These are phyloP conservation scores for Temnothorax ravouxi DNA, from an alignment of 2,888 invertebrate species.

Conservation along the genomic window DNA sequence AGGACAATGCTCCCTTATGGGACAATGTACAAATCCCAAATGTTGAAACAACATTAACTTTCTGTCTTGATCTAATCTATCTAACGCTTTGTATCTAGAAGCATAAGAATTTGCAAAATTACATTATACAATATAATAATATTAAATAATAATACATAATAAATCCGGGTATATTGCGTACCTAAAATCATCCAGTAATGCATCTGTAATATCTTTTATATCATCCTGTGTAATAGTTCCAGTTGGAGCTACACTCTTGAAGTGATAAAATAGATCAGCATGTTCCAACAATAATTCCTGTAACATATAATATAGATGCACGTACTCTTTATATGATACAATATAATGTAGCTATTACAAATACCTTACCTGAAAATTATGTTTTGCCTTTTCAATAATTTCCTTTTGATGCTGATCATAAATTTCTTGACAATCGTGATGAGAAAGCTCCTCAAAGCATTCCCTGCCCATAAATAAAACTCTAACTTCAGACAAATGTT, in stretches of 20 bases:
- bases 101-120: slow-evolving; percentile 37
- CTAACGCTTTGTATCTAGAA: slow-evolving; percentile 95
- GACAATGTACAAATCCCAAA: slow-evolving; percentile 97
- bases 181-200: slow-evolving; percentile 96
- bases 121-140: background rate
- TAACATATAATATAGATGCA: slow-evolving; percentile 56
- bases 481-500: slow-evolving; percentile 95
- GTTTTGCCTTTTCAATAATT: slow-evolving; percentile 95
- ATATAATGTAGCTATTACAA: background rate
- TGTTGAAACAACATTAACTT: slow-evolving; percentile 98
- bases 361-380: slow-evolving; percentile 92
- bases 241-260: slow-evolving; percentile 95
- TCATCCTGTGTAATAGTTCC: slow-evolving; percentile 98
- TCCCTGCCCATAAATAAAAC: slow-evolving; percentile 97
- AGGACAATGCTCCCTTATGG: slow-evolving; percentile 97
- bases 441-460: slow-evolving; percentile 96
- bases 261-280: slow-evolving; percentile 97
- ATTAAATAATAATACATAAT: too few relatives aligned
- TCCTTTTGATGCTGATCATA: slow-evolving; percentile 97
- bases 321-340: slow-evolving; percentile 4
- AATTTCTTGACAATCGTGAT: slow-evolving; percentile 96
- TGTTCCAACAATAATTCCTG: slow-evolving; percentile 96
- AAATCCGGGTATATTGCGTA: slow-evolving; percentile 79
- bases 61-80: slow-evolving; percentile 97
- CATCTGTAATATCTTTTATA: slow-evolving; percentile 96